Evolutionary conservation across 2,797 vertebrate species (phyloP), one percentile per base, ranked within the genome.

Genomic region (Darevskia nairensis): DNA sequence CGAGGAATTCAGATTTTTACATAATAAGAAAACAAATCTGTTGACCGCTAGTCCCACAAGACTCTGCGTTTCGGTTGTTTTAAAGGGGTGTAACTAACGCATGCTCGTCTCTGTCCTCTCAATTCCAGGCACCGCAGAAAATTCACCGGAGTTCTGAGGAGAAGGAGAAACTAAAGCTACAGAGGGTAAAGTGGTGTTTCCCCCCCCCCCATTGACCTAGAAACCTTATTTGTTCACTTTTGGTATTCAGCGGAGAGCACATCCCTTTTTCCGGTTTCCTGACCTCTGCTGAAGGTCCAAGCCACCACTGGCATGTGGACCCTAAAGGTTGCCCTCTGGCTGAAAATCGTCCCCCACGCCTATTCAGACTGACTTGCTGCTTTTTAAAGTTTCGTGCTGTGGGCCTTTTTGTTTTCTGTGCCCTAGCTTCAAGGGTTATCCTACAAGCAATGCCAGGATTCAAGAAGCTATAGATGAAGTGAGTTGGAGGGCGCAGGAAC

Each of bases 111-210:
- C n/a, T 72, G 0, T 84, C 89, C 89, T 96, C 89, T 94, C 17
- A 0, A 3, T 96, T 97, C 29, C 96, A 97, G 97, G 91, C 93
- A 2, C 78, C 93, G 90, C 94, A 94, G 94, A 96, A 95, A 89
- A 69, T 64, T 83, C 85, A 89, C 84, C 95, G 83, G 84, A 91
- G 71, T 32, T 96, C 95, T 8, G 90, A 95, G 10, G 96, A 97
- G 94, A 97, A 96, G 96, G 94, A 93, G 93, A 96, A 93, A 92
- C 93, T 95, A 84, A 95, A 86, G 92, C 92, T 95, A 80, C 96
- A 97, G 83, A 96, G 92, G 93, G 97, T 97, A 96, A 97, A 96
- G 74, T 0, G 29, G 50, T 55, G 50, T 55, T n/a, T n/a, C n/a
- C n/a, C n/a, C n/a, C 91, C 89, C 80, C 3, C 82, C 39, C 39